phyloP scores from a whole-genome alignment of 2,888 invertebrate species.

The Pristionchus arcanus region DNA sequence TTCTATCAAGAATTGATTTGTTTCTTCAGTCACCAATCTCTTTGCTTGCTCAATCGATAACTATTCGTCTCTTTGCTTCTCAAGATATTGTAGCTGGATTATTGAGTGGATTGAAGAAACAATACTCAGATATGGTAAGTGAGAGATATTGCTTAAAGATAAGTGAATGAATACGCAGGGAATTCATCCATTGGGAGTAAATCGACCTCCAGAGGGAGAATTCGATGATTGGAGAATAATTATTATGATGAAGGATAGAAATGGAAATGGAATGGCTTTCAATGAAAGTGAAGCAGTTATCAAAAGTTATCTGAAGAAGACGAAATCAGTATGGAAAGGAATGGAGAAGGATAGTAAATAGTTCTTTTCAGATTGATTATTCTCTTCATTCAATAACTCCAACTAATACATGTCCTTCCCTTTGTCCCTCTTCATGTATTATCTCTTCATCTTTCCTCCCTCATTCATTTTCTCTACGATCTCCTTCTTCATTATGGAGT shows the following conservation, averaged over 20 bases:
- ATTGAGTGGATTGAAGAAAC: conserved; percentile 3
- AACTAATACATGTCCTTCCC: conserved; percentile 43
- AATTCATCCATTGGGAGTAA: conserved; percentile 37
- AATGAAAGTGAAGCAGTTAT: conserved; percentile 37
- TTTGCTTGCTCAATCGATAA: conserved; percentile 3
- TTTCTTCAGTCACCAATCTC: not conserved
- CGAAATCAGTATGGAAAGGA: not conserved
- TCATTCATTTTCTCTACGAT: conserved; percentile 37
- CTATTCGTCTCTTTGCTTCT: not conserved
- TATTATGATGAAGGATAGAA: conserved; percentile 26
- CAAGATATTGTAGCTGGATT: not conserved
- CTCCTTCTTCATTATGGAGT: conserved; percentile 24
- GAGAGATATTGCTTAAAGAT: not conserved
- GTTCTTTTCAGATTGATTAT: not conserved
- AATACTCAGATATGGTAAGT: conserved; percentile 44
- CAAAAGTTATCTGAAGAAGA: conserved; percentile 29
- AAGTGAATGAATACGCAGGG: not conserved
- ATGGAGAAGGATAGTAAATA: not conserved
- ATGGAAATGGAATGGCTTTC: conserved; percentile 47
- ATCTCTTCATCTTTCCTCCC: conserved; percentile 43
- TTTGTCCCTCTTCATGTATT: not conserved
- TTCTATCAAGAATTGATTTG: not conserved
- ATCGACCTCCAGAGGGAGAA: not conserved
- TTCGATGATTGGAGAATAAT: conserved; percentile 11
- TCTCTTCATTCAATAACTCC: conserved; percentile 9